phyloP scores from a whole-genome alignment of 2,113 vertebrate species.

The Paratilapia polleni region DNA sequence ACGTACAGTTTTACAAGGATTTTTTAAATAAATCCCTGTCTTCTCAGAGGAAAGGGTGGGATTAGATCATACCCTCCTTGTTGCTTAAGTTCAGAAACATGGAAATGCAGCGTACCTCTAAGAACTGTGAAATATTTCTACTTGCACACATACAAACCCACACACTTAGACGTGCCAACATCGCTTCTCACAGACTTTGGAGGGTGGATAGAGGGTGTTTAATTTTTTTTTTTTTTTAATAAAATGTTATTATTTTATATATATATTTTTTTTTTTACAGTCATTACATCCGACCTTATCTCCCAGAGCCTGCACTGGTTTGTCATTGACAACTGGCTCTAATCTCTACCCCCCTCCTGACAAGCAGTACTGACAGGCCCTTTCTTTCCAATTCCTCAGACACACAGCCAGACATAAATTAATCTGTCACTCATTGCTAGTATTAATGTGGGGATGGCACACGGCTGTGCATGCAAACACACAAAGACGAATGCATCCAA shows the following conservation, averaged over 20 bases:
- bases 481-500: conserved; percentile 32
- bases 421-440: conserved; percentile 94
- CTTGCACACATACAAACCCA: conserved; percentile 39
- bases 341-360: conserved; percentile 93
- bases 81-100: conserved; percentile 36
- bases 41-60: conserved; percentile 16
- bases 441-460: conserved; percentile 78
- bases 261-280: conserved; percentile 79
- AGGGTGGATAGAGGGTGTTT: conserved; percentile 79
- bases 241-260: conserved; percentile 33
- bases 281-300: conserved; percentile 96
- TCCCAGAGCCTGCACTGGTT: conserved; percentile 88
- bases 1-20: conserved; percentile 15
- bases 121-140: conserved; percentile 47
- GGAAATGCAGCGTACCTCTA: conserved; percentile 19
- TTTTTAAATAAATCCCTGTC: conserved; percentile 26
- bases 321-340: conserved; percentile 92
- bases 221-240: conserved; percentile 62
- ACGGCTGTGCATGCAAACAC: conserved; percentile 48
- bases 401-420: conserved; percentile 95
- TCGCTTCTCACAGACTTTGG: conserved; percentile 64
- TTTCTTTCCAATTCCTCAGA: conserved; percentile 95
- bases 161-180: conserved; percentile 35
- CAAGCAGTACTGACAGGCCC: conserved; percentile 94
- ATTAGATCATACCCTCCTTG: conserved; percentile 40